Evolutionary conservation across 1,140 invertebrate genomes (phyloP), one percentile per base, ranked within the genome.

Genomic region (Odontomachus brunneus): DNA sequence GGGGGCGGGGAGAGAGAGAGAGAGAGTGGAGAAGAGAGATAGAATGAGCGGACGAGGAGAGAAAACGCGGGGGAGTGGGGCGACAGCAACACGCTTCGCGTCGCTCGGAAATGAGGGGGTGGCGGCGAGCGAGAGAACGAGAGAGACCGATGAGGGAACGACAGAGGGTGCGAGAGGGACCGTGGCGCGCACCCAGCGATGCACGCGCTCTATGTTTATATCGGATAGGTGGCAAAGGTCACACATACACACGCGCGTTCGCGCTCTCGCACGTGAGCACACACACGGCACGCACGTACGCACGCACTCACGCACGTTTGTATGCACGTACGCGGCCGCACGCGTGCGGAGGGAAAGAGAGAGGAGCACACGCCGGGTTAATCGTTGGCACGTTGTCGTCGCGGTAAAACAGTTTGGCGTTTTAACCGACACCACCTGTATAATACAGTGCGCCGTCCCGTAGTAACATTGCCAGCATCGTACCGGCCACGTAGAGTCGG

Each of bases 321-420:
- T 33, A 33, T 33, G 7, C 15, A 44, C 75, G 65, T 22, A 44
- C 14, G n/a, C 19, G 12, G 15, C 29, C 5, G 74, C n/a, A 38
- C 24, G 29, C 53, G 82, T 44, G 62, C 60, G 51, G 15, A 78
- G 33, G 33, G 48, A 75, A 44, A 76, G 74, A 82, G 82, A 53
- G 55, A 55, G 60, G 60, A 3, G 49, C 33, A n/a, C 72, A 55
- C 84, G 84, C 66, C 85, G 89, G 90, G 90, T 92, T 92, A 94
- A 93, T 93, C 92, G 91, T 90, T 89, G 87, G 90, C 91, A 89
- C 91, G 90, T 93, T 93, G 91, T 91, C 90, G 90, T 91, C 90
- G 90, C 73, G 92, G 91, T 91, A 90, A 93, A 93, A 92, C 92
- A 90, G 89, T 92, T 92, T 91, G 89, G 84, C 88, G 76, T 91